Conservation (phyloP, 1,140 invertebrate species). For the Sycophila sp. region DNA sequence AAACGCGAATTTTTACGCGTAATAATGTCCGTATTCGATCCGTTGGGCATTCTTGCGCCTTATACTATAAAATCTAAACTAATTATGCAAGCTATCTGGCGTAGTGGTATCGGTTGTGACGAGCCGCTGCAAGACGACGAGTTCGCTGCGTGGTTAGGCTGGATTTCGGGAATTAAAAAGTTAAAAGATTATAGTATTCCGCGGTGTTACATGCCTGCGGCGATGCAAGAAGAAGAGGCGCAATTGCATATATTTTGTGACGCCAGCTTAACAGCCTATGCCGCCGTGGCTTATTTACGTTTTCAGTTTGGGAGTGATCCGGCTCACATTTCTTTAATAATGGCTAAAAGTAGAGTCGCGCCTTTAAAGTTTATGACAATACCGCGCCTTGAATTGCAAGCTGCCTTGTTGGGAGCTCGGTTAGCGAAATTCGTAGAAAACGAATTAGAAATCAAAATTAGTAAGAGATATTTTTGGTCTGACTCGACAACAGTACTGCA, state of each 20-base stretch:
- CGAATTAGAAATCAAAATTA: neutral
- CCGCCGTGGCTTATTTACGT: conserved; percentile 14
- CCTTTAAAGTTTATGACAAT: conserved; percentile 8
- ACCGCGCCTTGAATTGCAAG: conserved; percentile 14
- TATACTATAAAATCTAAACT: conserved; percentile 47
- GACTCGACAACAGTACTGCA: conserved; percentile 42
- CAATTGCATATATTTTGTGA: conserved; percentile 54
- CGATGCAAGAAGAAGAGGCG: neutral
- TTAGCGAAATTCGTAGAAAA: neutral
- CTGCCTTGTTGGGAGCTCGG: neutral
- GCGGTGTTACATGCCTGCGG: neutral
- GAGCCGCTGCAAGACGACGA: conserved; percentile 29
- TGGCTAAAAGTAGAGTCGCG: neutral
- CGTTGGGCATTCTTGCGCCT: conserved; percentile 51
- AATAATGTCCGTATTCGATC: conserved; percentile 52
- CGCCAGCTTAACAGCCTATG: conserved; percentile 31
- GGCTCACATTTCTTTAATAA: neutral
- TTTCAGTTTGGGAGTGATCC: neutral
- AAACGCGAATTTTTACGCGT: conserved; percentile 37
- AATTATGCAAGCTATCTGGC: conserved; percentile 56
- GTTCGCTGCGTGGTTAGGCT: neutral
- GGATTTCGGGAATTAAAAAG: neutral
- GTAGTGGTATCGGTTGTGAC: conserved; percentile 52
- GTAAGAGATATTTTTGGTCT: neutral
- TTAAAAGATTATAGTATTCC: neutral